phyloP scores from a whole-genome alignment of 1,140 invertebrate genomes.

The Frieseomelitta varia region DNA sequence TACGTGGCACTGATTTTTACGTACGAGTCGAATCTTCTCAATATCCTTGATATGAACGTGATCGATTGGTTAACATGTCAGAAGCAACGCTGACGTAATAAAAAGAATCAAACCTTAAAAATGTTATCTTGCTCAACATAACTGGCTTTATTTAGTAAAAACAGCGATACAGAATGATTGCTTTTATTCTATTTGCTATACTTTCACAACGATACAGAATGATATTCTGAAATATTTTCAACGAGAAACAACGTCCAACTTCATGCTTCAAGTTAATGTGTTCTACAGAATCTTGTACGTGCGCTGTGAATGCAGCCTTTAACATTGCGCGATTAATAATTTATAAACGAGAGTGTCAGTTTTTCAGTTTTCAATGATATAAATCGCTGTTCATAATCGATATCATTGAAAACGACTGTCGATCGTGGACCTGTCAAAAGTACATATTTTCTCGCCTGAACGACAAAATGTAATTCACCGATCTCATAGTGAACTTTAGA shows the following conservation, averaged over 20 bases:
- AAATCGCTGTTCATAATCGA: not conserved
- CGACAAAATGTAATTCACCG: not conserved
- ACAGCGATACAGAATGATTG: not conserved
- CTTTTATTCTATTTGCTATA: not conserved
- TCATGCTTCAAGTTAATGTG: not conserved
- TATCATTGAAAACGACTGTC: slow-evolving; percentile 15
- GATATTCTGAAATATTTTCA: not conserved
- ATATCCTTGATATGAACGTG: not conserved
- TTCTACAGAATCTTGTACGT: not conserved
- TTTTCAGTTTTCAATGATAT: not conserved
- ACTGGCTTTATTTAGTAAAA: not conserved
- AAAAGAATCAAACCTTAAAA: not conserved
- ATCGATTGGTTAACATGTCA: not conserved
- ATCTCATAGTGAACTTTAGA: slow-evolving; percentile 3
- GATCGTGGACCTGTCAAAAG: not conserved
- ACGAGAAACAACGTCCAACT: not conserved
- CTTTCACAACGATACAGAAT: not conserved
- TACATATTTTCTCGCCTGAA: not conserved
- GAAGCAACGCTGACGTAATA: not conserved
- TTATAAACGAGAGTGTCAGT: not conserved
- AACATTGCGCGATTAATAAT: not conserved
- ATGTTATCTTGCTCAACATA: not conserved
- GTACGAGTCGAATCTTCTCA: not conserved
- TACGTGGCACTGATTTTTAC: not conserved
- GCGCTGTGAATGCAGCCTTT: not conserved